Conservation (phyloP, 2,797 vertebrate genomes). For the Brachymystax lenok region DNA sequence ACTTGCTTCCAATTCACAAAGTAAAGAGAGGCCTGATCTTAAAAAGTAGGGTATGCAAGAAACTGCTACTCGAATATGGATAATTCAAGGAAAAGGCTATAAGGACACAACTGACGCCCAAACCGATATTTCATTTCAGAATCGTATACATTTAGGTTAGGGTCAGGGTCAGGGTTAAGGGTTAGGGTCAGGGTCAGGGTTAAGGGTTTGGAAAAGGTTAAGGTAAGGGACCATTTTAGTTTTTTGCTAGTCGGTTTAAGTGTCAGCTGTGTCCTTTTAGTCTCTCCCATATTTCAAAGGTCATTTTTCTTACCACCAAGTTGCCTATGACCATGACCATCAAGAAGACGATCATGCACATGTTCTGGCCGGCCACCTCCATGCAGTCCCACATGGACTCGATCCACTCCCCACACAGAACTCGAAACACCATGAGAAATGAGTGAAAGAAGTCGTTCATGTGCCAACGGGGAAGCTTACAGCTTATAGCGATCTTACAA, state of each 20-base stretch:
- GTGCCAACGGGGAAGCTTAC: slow-evolving; percentile 95
- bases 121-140: too few species aligned
- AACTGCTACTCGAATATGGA: neutral
- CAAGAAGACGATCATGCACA: slow-evolving; percentile 98
- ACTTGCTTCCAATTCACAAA: neutral
- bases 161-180: too few species aligned
- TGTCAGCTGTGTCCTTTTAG: too few species aligned
- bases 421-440: slow-evolving; percentile 97
- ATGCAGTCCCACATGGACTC: slow-evolving; percentile 99
- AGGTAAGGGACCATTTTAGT: too few species aligned
- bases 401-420: slow-evolving; percentile 98
- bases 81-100: neutral
- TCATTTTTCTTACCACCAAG: slow-evolving; percentile 86
- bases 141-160: too few species aligned
- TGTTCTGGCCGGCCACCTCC: slow-evolving; percentile 96
- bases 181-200: too few species aligned
- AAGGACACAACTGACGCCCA: too few species aligned
- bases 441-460: slow-evolving; percentile 99
- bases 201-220: too few species aligned
- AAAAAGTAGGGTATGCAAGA: neutral
- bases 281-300: too few species aligned
- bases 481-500: slow-evolving; percentile 89
- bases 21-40: neutral
- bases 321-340: slow-evolving; percentile 99
- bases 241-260: too few species aligned